A percentile compares a stretch with the other conserved stretches of the same genome.
Evolutionary conservation across 2,888 invertebrate genomes (phyloP).

Genomic region (Parasteatoda lunata): DNA sequence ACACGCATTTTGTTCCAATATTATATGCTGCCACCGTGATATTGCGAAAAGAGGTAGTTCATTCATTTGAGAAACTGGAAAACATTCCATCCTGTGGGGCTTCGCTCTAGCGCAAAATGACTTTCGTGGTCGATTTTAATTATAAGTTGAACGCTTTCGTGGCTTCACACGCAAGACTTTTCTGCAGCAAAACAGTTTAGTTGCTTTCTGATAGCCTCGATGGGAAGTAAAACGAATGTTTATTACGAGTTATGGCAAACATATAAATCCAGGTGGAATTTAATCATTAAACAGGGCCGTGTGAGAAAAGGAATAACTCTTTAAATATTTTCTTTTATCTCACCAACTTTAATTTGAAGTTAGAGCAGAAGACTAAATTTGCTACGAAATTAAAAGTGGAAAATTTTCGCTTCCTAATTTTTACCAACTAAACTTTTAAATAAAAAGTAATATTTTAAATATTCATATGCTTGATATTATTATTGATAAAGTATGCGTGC

Average conservation of each 20-base stretch:
- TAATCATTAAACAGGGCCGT: constrained; percentile 6
- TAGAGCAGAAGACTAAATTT: too few species aligned
- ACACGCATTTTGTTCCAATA: constrained; percentile 31
- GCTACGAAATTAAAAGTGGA: too few species aligned
- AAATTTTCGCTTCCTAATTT: too few species aligned
- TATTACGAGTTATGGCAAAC: constrained; percentile 30
- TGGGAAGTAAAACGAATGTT: constrained; percentile 15
- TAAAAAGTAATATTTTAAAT: too few species aligned
- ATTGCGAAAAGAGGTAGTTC: neutral
- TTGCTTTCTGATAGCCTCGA: constrained; percentile 15
- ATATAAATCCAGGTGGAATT: constrained; percentile 31
- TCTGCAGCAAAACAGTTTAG: neutral
- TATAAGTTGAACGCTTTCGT: constrained; percentile 28
- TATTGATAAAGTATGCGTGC: too few species aligned
- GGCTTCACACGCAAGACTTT: constrained; percentile 18
- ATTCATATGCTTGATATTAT: too few species aligned
- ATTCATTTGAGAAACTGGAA: neutral
- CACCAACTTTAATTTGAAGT: too few species aligned
- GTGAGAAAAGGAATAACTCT: neutral
- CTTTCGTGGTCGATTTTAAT: constrained; percentile 55
- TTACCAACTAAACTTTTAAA: too few species aligned
- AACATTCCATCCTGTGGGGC: neutral
- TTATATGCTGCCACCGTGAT: neutral
- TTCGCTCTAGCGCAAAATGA: constrained; percentile 39
- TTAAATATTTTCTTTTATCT: neutral